These are phyloP conservation scores for Malachius bipustulatus DNA, from an alignment of 2,888 invertebrate species.

Conservation along the genomic window DNA sequence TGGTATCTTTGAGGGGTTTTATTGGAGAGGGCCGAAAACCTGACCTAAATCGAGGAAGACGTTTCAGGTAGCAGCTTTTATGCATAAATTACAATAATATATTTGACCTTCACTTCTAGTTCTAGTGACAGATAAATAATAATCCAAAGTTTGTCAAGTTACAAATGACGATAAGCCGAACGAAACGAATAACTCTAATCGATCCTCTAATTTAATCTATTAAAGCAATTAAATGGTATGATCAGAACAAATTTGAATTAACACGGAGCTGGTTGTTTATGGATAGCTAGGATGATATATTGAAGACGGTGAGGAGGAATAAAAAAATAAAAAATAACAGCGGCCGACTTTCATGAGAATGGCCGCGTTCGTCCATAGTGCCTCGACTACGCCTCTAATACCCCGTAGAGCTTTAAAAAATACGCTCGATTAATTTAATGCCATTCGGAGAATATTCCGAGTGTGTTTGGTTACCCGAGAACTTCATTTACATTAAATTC, in stretches of 20 bases:
- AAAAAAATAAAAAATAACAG: background rate
- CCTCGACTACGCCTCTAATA: conserved; percentile 18
- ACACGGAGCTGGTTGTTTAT: background rate
- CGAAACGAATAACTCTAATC: background rate
- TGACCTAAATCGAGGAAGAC: too few species aligned
- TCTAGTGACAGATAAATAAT: too few species aligned
- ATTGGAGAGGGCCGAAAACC: too few species aligned
- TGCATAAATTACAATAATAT: too few species aligned
- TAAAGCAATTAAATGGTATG: conserved; percentile 1
- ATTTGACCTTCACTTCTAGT: too few species aligned
- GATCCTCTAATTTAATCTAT: background rate
- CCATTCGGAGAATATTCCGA: conserved; percentile 19
- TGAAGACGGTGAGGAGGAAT: conserved; percentile 1
- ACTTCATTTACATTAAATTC: conserved; percentile 11
- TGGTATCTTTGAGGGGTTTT: too few species aligned
- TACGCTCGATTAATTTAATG: conserved; percentile 21
- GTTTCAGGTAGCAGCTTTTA: too few species aligned
- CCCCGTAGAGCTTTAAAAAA: conserved; percentile 21
- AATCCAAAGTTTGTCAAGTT: too few species aligned
- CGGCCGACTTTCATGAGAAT: background rate
- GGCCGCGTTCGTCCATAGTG: conserved; percentile 17
- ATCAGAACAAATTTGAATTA: conserved; percentile 2
- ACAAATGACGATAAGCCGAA: too few species aligned
- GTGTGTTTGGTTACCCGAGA: conserved; percentile 9
- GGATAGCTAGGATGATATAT: background rate